Base-by-base conservation (phyloP, 2,888 invertebrate species). In the Agrotis exclamationis region DNA sequence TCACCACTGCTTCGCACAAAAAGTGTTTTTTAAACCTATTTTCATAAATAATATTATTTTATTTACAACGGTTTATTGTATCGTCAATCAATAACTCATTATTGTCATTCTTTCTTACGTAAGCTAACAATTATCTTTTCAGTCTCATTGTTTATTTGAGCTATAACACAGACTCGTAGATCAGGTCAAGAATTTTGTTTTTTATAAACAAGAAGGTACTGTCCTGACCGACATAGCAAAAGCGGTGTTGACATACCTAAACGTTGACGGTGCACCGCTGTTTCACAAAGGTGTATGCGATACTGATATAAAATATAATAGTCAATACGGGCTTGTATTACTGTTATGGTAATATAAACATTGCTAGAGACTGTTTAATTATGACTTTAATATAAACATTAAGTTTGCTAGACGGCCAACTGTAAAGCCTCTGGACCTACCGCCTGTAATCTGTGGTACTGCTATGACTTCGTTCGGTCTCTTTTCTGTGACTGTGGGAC, bases 231-330 rank as follows among this genome's bases (percentile, higher is more conserved):
- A 58, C 64, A 50, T 20, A 50, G 33, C 56, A 47, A 51, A 67
- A 56, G 24, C 2, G 1, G 5, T 80, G 57, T 73, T 79, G 79
- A 79, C n/a, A 59, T 62, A 45, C 4, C 28, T 28, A 28, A 22
- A 20, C 20, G 16, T 45, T 28, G 24, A 63, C 18, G 48, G 54
- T 48, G 50, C 44, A 54, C 39, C 57, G 68, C 44, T 39, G 18
- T 62, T 47, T n/a, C 65, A 33, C 67, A 75, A 75, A 80, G 72
- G 56, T 63, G 16, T n/a, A 48, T 39, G 48, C 45, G 48, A 56
- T 47, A 63, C 7, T 69, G 47, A 80, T 78, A 58, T 65, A 54
- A 75, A 77, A 67, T 59, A 67, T 18, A 56, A 79, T 18, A 68
- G 33, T n/a, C 13, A 13, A 3, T 18, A n/a, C 5, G 7, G 48